These are phyloP conservation scores for Luidia sarsii DNA, from an alignment of 53 echinoderm and acorn worm species.

Conservation along the genomic window DNA sequence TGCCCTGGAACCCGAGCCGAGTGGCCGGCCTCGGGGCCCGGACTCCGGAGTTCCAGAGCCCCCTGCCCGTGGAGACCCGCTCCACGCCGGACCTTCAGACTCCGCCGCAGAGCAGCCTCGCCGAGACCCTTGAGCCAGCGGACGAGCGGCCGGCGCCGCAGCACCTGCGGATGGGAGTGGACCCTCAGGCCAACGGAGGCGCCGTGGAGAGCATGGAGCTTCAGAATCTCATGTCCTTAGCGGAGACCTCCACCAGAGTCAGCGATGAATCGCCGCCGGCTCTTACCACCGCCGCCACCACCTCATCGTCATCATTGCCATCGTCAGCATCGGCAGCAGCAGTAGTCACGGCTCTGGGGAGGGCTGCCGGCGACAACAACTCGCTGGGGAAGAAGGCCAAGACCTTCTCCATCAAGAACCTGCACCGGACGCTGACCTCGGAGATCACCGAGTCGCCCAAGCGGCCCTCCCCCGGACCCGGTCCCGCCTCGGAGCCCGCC, in stretches of 20 bases:
- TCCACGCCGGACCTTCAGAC: conserved; percentile 15
- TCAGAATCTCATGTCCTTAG: conserved; percentile 36
- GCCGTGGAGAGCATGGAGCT: conserved; percentile 27
- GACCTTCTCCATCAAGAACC: conserved; percentile 76
- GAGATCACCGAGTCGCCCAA: conserved; percentile 61
- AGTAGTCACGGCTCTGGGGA: neutral
- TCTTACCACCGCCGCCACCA: conserved; percentile 12
- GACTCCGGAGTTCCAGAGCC: conserved; percentile 32
- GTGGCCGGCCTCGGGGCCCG: conserved; percentile 11
- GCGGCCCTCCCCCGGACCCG: conserved; percentile 20
- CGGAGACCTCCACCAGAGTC: conserved; percentile 30
- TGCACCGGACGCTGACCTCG: conserved; percentile 90
- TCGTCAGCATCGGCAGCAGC: neutral
- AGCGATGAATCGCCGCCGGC: conserved; percentile 20
- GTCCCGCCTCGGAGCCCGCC: conserved; percentile 23
- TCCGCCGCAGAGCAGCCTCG: conserved; percentile 11
- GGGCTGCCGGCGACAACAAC: no score
- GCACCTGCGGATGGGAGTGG: neutral
- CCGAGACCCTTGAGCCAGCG: conserved; percentile 13
- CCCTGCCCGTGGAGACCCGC: conserved; percentile 4
- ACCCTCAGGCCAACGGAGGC: conserved; percentile 1
- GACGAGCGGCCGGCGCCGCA: neutral
- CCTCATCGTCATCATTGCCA: neutral
- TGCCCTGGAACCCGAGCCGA: conserved; percentile 30
- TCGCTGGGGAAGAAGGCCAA: conserved; percentile 58